phyloP scores from a whole-genome alignment of 64 coral and sea anemone species.

The Orbicella faveolata region DNA sequence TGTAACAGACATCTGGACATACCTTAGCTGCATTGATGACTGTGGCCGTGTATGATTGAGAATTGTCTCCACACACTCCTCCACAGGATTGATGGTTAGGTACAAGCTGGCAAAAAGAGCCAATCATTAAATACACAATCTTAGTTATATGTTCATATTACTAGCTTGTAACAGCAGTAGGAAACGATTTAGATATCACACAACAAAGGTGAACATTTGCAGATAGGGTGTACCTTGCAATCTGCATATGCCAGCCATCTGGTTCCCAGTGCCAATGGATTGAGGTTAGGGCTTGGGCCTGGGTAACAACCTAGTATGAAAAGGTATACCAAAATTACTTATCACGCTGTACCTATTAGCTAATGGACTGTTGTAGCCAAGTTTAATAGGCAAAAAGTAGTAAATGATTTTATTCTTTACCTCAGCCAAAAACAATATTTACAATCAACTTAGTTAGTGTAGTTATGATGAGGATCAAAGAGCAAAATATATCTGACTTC shows the following conservation, averaged over 20 bases:
- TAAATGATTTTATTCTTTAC: too few relatives aligned
- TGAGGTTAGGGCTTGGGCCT: constrained; percentile 89
- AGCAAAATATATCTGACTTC: too few relatives aligned
- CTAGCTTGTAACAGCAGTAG: not conserved
- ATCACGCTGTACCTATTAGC: too few relatives aligned
- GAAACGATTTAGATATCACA: too few relatives aligned
- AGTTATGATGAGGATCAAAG: too few relatives aligned
- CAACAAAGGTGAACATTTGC: too few relatives aligned
- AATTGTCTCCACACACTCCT: constrained; percentile 86
- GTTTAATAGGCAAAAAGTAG: too few relatives aligned
- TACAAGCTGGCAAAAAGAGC: constrained; percentile 50
- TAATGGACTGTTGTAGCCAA: too few relatives aligned
- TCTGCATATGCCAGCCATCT: constrained; percentile 98
- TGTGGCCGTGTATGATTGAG: constrained; percentile 92
- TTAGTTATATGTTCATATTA: not conserved
- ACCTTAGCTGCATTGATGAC: constrained; percentile 98
- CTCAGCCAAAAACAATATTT: too few relatives aligned
- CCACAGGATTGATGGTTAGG: constrained; percentile 97
- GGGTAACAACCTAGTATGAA: constrained; percentile 77
- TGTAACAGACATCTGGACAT: not conserved
- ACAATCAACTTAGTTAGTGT: too few relatives aligned
- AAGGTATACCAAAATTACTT: not conserved
- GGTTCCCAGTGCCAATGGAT: constrained; percentile 79
- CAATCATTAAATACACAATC: not conserved
- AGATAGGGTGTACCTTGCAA: constrained; percentile 63